Evolutionary conservation across 1,140 invertebrate genomes (phyloP), one percentile per base, ranked within the genome.

Genomic region (Eufriesea mexicana): DNA sequence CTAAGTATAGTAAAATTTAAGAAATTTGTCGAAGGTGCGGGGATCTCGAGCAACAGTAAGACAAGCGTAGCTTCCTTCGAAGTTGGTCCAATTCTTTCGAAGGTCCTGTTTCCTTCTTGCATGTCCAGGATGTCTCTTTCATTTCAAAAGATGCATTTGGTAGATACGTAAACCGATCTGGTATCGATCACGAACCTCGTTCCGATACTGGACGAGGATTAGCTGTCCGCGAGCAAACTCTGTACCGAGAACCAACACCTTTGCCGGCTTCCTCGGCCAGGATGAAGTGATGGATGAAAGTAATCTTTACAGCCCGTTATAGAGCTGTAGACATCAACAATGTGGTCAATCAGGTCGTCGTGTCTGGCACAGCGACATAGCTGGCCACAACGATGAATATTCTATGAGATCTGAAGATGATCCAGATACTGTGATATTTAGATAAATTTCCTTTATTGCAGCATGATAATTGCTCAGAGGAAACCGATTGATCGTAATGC

Each of bases 401-500:
- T 86, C 55, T 55, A 80, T 87, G 86, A 87, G 85, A 87, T 87
- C 86, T 79, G 61, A 80, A 59, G 45, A 88, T 81, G 66, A 84
- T 45, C 54, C 55, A 71, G 28, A 73, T 73, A 80, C 28, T 64
- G 59, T 80, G 61, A 85, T 80, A 59, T 71, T 79, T 28, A 70
- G 64, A 66, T 54, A 76, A 77, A 42, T 45, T 79, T 85, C 6
- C 73, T 62, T 89, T 68, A 62, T 74, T 28, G 67, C 75, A 83
- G 83, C 88, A 75, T 68, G 28, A 85, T 80, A 66, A 45, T 84
- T 18, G 66, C 54, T 57, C 35, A 62, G 61, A 35, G 72, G 35
- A 62, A 77, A 72, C 66, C 20, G 54, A 71, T 62, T 14, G 59
- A 35, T 55, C 49, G 61, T 54, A 54, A 35, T 5, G n/a, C 16